Conservation (phyloP, 1,140 invertebrate species). For the Helicoverpa zea region DNA sequence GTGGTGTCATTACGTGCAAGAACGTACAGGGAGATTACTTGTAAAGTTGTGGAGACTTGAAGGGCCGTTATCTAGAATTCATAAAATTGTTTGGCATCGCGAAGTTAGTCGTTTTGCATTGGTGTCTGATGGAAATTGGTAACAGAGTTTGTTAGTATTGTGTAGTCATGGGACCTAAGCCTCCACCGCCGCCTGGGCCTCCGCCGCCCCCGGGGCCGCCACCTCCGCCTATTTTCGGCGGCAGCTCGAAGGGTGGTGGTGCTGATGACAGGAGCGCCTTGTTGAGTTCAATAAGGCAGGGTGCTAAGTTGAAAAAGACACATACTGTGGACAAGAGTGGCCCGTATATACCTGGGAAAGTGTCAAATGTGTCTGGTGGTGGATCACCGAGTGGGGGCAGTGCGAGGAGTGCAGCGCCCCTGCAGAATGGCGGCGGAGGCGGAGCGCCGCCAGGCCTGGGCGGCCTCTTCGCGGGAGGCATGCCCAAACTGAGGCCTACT, state of each 20-base stretch:
- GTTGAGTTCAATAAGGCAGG: conserved; percentile 94
- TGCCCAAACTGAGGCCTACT: conserved; percentile 94
- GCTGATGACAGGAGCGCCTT: conserved; percentile 89
- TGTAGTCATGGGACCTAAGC: conserved; percentile 72
- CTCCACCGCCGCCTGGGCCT: conserved; percentile 87
- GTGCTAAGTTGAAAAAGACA: conserved; percentile 94
- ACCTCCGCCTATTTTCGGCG: conserved; percentile 89
- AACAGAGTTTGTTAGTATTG: conserved; percentile 48
- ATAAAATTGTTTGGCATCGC: conserved; percentile 33
- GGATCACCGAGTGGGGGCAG: conserved; percentile 70
- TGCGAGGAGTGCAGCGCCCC: conserved; percentile 78
- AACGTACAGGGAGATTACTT: conserved; percentile 62
- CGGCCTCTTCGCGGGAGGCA: conserved; percentile 94
- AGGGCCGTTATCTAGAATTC: conserved; percentile 45
- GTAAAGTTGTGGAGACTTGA: conserved; percentile 63
- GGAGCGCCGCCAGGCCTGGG: conserved; percentile 89
- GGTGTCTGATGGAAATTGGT: conserved; percentile 68
- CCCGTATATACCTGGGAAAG: conserved; percentile 90
- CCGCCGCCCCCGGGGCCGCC: conserved; percentile 88
- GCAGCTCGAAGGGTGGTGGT: conserved; percentile 83
- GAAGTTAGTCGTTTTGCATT: conserved; percentile 46
- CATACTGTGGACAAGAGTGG: conserved; percentile 96
- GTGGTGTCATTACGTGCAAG: conserved; percentile 76
- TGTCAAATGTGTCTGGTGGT: conserved; percentile 65
- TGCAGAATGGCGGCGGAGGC: conserved; percentile 82